phyloP scores from a whole-genome alignment of 2,797 vertebrate genomes.

The Tympanoctomys barrerae region DNA sequence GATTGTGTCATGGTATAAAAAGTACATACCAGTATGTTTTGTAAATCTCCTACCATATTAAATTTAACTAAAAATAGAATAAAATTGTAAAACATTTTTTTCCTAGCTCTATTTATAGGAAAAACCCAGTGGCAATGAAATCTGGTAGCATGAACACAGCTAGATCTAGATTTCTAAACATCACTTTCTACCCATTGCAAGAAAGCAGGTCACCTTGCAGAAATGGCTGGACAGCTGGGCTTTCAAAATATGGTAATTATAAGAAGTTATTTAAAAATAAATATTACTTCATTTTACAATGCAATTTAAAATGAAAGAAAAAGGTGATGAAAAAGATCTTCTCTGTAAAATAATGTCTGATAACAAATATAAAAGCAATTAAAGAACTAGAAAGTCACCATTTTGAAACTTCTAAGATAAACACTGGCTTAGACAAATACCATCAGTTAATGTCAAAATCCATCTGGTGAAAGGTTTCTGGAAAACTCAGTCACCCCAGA shows the following conservation, averaged over 20 bases:
- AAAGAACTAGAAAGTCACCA: constrained; percentile 1
- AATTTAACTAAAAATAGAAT: not conserved
- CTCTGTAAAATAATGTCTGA: not conserved
- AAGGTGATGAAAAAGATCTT: not conserved
- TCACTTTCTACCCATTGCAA: not conserved
- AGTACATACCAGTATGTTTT: not conserved
- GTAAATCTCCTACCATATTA: not conserved
- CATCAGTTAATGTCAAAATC: constrained; percentile 15
- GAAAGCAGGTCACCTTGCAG: not conserved
- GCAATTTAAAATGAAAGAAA: not conserved
- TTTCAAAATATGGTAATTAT: not conserved
- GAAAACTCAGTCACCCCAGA: not conserved
- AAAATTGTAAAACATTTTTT: not conserved
- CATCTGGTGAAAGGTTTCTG: not conserved
- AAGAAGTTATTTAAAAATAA: constrained; percentile 10
- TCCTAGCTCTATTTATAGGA: not conserved
- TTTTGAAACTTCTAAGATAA: not conserved
- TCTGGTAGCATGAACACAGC: not conserved
- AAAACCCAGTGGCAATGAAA: not conserved
- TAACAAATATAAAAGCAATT: constrained; percentile 18
- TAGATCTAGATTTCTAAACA: constrained; percentile 9
- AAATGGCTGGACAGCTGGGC: not conserved
- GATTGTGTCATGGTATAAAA: constrained; percentile 2
- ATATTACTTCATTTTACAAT: not conserved
- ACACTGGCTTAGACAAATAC: not conserved